Evolutionary conservation across 2,113 vertebrate genomes (phyloP).

Genomic region (Sphyrna mokarran): DNA sequence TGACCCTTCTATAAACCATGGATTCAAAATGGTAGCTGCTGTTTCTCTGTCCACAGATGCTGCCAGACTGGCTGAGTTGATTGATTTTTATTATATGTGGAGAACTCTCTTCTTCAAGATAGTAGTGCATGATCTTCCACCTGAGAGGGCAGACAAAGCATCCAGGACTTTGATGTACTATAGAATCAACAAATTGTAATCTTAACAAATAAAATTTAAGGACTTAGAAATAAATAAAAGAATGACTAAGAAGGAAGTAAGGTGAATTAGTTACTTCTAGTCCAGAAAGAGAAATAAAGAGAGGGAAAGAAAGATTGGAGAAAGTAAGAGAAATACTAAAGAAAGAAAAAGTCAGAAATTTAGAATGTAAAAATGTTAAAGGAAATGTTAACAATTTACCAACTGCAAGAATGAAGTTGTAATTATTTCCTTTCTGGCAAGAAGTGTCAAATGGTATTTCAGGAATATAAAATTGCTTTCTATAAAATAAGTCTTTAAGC

Average conservation of each 20-base stretch:
- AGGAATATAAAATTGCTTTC: neutral
- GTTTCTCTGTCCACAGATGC: no score
- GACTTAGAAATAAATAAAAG: neutral
- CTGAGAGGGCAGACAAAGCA: neutral
- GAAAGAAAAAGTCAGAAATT: neutral
- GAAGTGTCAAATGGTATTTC: neutral
- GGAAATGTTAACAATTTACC: neutral
- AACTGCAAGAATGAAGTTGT: neutral
- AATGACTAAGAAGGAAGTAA: neutral
- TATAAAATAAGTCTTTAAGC: neutral
- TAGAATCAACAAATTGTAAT: neutral
- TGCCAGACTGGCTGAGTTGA: no score
- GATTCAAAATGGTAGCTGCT: no score
- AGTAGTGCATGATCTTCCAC: neutral
- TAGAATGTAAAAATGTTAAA: neutral
- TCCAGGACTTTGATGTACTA: neutral
- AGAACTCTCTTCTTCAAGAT: neutral
- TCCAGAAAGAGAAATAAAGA: neutral
- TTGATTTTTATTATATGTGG: no score
- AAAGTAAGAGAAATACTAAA: neutral
- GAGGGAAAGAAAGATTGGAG: neutral
- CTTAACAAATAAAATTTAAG: neutral
- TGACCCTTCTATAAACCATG: no score
- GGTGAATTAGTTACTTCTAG: neutral
- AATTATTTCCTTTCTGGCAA: neutral